Evolutionary conservation across 1,140 invertebrate genomes (phyloP).

Genomic region (Acyrthosiphon pisum): DNA sequence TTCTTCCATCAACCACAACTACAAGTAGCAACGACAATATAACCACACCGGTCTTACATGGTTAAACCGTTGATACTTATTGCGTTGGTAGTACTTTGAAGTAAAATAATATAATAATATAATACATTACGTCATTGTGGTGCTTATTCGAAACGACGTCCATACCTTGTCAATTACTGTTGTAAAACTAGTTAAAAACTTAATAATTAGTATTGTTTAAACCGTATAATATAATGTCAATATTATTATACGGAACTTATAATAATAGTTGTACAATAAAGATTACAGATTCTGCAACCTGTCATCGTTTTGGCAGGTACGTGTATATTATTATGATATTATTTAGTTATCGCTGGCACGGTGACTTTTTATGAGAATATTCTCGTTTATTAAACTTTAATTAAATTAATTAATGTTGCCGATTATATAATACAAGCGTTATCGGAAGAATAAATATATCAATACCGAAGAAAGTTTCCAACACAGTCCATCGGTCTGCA

Average conservation of each 20-base stretch:
- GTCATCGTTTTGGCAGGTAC: neutral
- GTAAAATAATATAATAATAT: neutral
- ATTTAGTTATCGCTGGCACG: neutral
- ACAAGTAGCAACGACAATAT: neutral
- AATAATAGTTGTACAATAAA: neutral
- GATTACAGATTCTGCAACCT: neutral
- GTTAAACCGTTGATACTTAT: neutral
- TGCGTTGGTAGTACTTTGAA: neutral
- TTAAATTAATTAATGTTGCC: neutral
- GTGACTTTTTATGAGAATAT: neutral
- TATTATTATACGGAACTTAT: neutral
- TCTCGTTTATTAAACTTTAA: neutral
- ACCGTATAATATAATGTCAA: neutral
- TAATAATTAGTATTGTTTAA: conserved; percentile 8
- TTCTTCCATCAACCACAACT: neutral
- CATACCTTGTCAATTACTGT: neutral
- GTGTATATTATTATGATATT: neutral
- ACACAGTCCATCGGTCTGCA: neutral
- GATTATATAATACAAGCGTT: neutral
- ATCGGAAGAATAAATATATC: neutral
- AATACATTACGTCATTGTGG: too few species aligned
- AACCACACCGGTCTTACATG: neutral
- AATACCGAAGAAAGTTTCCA: neutral
- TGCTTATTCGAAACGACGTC: neutral
- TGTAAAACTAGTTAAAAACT: neutral